Base-by-base conservation (phyloP, 30 jellyfish, hydroid and myxozoan genomes). In the Chironex yamaguchii region DNA sequence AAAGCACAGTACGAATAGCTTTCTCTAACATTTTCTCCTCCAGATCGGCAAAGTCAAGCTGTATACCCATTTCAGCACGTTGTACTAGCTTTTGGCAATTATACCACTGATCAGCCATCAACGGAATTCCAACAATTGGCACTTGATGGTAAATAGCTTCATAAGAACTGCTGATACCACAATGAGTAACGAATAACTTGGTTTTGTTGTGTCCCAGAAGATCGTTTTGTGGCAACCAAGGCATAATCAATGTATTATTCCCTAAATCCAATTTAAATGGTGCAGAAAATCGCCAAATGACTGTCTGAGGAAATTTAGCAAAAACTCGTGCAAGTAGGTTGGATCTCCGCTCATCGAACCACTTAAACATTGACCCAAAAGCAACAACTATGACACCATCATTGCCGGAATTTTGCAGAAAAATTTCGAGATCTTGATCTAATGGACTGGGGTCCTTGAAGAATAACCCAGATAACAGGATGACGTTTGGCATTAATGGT, bases 401-500 rank as follows among this genome's bases (percentile, higher is more conserved):
- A 0, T 36, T 49, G 25, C 86, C 64, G 0, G 90, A 62, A 23
- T 58, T 65, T 26, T 50, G 80, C 4, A 86, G 11, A 29, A 62
- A 74, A 1, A 29, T 67, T 2, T 74, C 80, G 0, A 63, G 25
- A 31, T 75, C 81, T 1, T 29, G 71, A 6, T 80, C 36, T 20
- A 86, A 49, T 2, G 49, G 28, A 1, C 26, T 17, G 0, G 17
- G 36, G 2, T 75, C 74, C 14, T 66, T 27, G 62, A 27, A 17
- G 11, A 52, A 36, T 17, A 86, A 27, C 2, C 96, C 96, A 13
- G 87, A 58, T 26, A 86, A 49, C n/a, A 80, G 96, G 14, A 86
- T 67, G 21, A 77, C 87, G 31, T 23, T 33, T 23, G 96, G 96
- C 90, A 76, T 29, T 4, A 74, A 13, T 17, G 96, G 87, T 34